Base-by-base conservation (phyloP, 2,797 vertebrate species). In the Rhinatrema bivittatum region DNA sequence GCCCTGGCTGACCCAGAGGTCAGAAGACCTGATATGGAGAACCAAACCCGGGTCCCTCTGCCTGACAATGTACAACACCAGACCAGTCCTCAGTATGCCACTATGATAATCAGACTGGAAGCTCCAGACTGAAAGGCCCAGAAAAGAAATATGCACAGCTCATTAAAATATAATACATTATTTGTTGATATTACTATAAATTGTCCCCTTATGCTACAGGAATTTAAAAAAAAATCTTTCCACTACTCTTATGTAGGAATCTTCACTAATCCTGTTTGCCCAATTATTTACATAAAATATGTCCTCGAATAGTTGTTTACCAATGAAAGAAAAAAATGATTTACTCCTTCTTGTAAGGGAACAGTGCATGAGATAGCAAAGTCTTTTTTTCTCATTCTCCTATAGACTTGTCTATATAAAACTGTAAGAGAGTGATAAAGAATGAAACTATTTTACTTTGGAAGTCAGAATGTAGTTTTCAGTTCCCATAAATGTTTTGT, bases 401-500 rank as follows among this genome's bases (percentile, higher is more conserved):
- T 52, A 52, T 56, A 44, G 63, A 65, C 51, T 40, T 72, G 65
- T 77, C 70, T 74, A 63, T 59, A 58, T 21, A 50, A 62, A 71
- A 47, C 49, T 42, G 46, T 3, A 0, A 59, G 50, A 54, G 53
- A 46, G 30, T 65, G 43, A 58, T 56, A 43, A 71, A 65, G 61
- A 75, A 63, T 56, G 18, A 12, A 68, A 76, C 51, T 59, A 25
- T 19, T 69, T 69, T 53, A 39, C 65, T 71, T 70, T 56, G 79
- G 57, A 56, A 63, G 61, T 56, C 64, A 57, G 20, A 70, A 53
- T n/a, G 69, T 56, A 75, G 65, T 65, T 60, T 75, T 68, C 64
- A 53, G 28, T 68, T 71, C 62, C 54, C 36, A 49, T 60, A 53
- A n/a, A 32, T 70, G 72, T 70, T 76, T 82, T 79, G 60, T 74